Evolutionary conservation across 1,140 invertebrate species (phyloP), one percentile per base, ranked within the genome.

Genomic region (Ridgeia piscesae): DNA sequence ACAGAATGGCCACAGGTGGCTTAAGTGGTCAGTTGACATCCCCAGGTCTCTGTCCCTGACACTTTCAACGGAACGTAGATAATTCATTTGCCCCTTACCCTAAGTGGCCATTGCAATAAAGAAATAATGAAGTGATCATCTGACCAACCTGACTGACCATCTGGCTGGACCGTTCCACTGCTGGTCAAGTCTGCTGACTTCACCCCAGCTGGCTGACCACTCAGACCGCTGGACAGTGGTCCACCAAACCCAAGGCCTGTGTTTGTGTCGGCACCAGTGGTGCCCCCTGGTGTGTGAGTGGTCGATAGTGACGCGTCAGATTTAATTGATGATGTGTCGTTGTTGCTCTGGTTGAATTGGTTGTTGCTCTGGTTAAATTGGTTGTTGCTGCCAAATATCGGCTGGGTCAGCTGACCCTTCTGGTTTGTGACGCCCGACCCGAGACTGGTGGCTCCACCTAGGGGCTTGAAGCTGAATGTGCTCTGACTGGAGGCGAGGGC

Each of bases 221-320:
- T 21, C 11, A 21, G 27, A 9, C 77, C 92, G 92, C 77, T 90
- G 92, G 93, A 89, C 92, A 91, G 91, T 27, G 89, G 92, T 34
- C 91, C 91, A 88, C 88, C 92, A 91, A 92, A 93, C 21, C 48
- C 50, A 50, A 92, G 91, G 31, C 58, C 77, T 31, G 89, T 33
- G 89, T 50, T 48, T 89, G 91, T 91, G 33, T 33, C 92, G 91
- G 42, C 92, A 92, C 48, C 88, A 92, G 33, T 88, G 89, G 31
- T 48, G 91, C 21, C 34, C 21, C 50, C 91, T 50, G 91, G 34
- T 88, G 88, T 91, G 8, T 35, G 34, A 89, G 11, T 77, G 58
- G 58, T 31, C 27, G 58, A 77, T 4, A 77, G 58, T 77, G 58
- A 77, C 6, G 58, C 27, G 17, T 77, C 14, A 31, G 58, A 31